Conservation (phyloP, 2,888 invertebrate species). For the Macrophya alboannulata region DNA sequence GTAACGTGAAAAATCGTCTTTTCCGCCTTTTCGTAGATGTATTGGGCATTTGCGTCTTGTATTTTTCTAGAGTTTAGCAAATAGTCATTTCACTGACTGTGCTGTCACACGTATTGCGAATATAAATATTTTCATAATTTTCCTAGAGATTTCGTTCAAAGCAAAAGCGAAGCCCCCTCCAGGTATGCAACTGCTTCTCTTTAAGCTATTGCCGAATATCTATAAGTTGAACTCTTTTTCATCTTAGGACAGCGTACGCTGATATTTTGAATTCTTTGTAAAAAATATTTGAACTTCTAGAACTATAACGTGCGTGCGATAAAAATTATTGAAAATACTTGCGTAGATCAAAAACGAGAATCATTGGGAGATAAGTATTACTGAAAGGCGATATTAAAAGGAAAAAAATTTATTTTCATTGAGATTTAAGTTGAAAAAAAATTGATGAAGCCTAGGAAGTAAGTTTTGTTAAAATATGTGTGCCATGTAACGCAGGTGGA, state of each 20-base stretch:
- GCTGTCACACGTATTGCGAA: constrained; percentile 28
- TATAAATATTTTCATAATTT: constrained; percentile 18
- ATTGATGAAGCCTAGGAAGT: too few species aligned
- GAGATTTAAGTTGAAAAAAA: background rate
- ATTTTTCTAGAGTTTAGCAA: background rate
- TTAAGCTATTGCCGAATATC: constrained; percentile 1
- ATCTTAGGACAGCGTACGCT: background rate
- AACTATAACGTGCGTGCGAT: too few species aligned
- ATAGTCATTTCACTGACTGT: constrained; percentile 3
- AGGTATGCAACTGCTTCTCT: constrained; percentile 1
- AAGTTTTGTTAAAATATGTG: constrained; percentile 16
- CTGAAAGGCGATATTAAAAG: background rate
- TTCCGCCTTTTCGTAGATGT: background rate
- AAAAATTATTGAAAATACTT: background rate
- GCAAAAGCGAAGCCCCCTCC: background rate
- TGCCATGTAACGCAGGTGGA: background rate
- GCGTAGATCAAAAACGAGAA: background rate
- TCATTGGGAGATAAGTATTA: background rate
- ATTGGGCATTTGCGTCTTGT: background rate
- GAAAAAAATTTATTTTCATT: too few species aligned
- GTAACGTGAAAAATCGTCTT: too few species aligned
- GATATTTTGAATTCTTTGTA: background rate
- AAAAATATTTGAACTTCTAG: background rate
- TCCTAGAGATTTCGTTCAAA: constrained; percentile 4
- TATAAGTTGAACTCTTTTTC: background rate